These are phyloP conservation scores for Capreolus pygargus DNA, from an alignment of 2,113 vertebrate genomes.

Conservation along the genomic window DNA sequence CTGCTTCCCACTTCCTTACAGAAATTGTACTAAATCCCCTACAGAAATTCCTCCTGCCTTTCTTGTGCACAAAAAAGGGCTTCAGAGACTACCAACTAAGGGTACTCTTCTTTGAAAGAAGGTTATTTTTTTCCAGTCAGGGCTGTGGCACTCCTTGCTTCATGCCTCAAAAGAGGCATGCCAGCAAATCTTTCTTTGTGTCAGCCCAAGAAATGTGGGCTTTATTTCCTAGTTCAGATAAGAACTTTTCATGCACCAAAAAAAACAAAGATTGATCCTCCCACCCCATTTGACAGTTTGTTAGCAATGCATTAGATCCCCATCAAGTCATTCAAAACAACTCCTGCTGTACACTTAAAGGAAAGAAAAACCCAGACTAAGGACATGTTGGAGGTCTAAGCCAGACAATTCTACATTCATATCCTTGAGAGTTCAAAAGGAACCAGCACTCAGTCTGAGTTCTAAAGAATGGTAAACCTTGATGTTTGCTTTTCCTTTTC, in stretches of 20 bases:
- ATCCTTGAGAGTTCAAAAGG: constrained; percentile 46
- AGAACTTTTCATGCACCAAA: constrained; percentile 30
- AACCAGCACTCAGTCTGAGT: not conserved
- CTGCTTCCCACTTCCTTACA: not conserved
- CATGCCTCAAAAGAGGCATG: not conserved
- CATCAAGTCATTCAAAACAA: constrained; percentile 19
- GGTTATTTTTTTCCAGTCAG: not conserved
- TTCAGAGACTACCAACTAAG: not conserved
- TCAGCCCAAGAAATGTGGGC: not conserved
- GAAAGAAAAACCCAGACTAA: not conserved
- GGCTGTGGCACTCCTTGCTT: not conserved
- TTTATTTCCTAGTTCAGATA: not conserved
- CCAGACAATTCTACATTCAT: not conserved
- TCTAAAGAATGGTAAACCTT: constrained; percentile 47
- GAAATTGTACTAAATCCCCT: not conserved
- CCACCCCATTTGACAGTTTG: not conserved
- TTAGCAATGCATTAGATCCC: not conserved
- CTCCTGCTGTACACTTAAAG: not conserved
- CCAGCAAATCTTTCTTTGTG: not conserved
- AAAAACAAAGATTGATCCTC: constrained; percentile 8
- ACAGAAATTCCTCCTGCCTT: not conserved
- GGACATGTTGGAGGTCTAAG: not conserved
- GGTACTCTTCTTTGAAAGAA: not conserved
- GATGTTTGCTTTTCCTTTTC: constrained; percentile 31
- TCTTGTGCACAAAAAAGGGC: not conserved